Percentiles rank a stretch among this genome's conserved stretches.
These are phyloP conservation scores for Mnemiopsis leidyi DNA, from an alignment of 37 sponge, comb jelly and placozoan genomes.

Conservation along the genomic window DNA sequence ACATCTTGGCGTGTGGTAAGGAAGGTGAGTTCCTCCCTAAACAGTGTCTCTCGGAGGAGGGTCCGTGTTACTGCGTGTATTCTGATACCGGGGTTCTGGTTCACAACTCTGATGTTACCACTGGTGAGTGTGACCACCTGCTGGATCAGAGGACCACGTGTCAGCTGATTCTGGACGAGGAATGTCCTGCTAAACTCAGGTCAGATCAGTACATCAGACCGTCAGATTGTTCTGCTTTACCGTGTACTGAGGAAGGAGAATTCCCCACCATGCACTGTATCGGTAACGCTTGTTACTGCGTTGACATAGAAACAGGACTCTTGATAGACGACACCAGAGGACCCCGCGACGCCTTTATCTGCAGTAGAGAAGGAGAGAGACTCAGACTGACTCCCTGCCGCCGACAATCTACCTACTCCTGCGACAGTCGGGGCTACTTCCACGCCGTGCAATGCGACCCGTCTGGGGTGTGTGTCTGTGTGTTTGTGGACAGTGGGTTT, in stretches of 20 bases:
- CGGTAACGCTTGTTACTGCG: slow-evolving; percentile 3
- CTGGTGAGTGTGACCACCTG: neutral
- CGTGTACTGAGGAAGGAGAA: neutral
- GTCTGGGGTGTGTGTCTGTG: slow-evolving; percentile 15
- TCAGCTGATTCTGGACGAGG: neutral
- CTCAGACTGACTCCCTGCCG: slow-evolving; percentile 18
- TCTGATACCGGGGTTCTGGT: neutral
- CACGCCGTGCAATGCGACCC: neutral
- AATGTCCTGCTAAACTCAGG: neutral
- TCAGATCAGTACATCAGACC: neutral
- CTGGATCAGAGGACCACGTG: neutral
- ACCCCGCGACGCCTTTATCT: neutral
- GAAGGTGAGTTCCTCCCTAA: neutral
- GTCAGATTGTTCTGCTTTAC: neutral
- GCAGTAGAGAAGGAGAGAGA: slow-evolving; percentile 31
- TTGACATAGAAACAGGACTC: neutral
- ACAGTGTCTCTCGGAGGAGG: neutral
- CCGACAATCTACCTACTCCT: neutral
- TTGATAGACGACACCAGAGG: neutral
- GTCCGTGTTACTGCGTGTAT: slow-evolving; percentile 43
- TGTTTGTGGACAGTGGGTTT: slow-evolving; percentile 3
- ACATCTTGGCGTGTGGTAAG: neutral
- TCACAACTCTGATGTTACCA: neutral
- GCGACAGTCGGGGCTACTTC: slow-evolving; percentile 25
- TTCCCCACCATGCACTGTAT: slow-evolving; percentile 18